phyloP scores from a whole-genome alignment of 2,888 invertebrate species.

The Ophraella communa region DNA sequence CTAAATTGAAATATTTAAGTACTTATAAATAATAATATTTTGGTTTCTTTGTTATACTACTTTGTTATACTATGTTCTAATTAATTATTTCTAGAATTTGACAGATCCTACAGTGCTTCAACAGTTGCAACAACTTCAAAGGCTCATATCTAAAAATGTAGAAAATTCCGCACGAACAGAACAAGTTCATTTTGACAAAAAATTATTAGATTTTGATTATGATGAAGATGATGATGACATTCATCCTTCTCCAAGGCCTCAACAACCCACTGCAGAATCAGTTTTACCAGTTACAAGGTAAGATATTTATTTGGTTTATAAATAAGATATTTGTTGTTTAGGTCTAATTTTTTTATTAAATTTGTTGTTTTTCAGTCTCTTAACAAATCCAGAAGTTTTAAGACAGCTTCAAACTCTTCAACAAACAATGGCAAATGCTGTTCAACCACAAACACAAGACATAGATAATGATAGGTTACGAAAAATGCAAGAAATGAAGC shows the following conservation, averaged over 20 bases:
- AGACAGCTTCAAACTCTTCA: slow-evolving; percentile 81
- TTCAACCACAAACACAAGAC: slow-evolving; percentile 63
- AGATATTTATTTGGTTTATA: neutral
- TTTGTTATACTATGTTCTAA: neutral
- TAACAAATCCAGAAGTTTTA: slow-evolving; percentile 88
- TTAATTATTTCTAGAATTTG: slow-evolving; percentile 45
- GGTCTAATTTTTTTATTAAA: too few relatives aligned
- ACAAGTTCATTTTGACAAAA: slow-evolving; percentile 79
- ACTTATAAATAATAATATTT: too few relatives aligned
- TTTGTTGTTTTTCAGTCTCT: slow-evolving; percentile 62
- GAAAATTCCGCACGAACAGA: slow-evolving; percentile 56
- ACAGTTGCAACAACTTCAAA: slow-evolving; percentile 70
- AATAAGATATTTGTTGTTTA: too few relatives aligned
- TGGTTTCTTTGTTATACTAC: too few relatives aligned
- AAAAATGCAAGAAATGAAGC: slow-evolving; percentile 72
- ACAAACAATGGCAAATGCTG: slow-evolving; percentile 60
- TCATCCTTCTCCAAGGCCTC: slow-evolving; percentile 60
- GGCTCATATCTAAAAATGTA: slow-evolving; percentile 61
- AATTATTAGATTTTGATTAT: slow-evolving; percentile 89
- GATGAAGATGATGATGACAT: slow-evolving; percentile 90
- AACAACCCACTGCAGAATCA: slow-evolving; percentile 48
- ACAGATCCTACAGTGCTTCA: slow-evolving; percentile 59
- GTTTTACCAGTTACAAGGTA: slow-evolving; percentile 45
- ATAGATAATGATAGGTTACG: slow-evolving; percentile 75
- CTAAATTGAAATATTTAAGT: too few relatives aligned